A percentile compares a stretch with the other conserved stretches of the same genome.
phyloP scores from a whole-genome alignment of 2,797 vertebrate genomes.

The Lutjanus argentimaculatus region DNA sequence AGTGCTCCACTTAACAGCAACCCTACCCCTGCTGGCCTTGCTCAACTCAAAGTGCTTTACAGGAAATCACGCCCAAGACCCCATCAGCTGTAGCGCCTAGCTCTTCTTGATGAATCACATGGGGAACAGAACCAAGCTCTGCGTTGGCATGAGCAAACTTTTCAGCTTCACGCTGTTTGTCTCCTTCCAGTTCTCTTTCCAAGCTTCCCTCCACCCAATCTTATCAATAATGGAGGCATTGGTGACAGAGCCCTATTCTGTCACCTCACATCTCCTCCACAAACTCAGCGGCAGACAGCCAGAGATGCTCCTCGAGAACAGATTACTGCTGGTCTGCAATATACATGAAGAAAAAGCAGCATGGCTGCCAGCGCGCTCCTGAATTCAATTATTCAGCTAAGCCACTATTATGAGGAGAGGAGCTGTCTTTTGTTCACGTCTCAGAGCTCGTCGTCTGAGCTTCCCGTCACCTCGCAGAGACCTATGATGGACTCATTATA shows the following conservation, averaged over 20 bases:
- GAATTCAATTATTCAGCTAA: constrained; percentile 83
- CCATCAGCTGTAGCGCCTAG: constrained; percentile 7
- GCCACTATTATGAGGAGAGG: constrained; percentile 59
- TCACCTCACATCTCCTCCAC: constrained; percentile 84
- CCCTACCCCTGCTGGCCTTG: not conserved
- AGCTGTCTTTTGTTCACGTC: constrained; percentile 62
- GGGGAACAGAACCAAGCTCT: constrained; percentile 33
- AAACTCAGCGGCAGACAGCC: constrained; percentile 77
- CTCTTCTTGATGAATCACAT: constrained; percentile 50
- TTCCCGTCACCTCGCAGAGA: constrained; percentile 44
- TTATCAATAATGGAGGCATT: constrained; percentile 85
- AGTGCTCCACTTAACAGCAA: not conserved
- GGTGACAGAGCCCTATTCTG: constrained; percentile 85
- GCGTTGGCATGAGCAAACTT: constrained; percentile 48
- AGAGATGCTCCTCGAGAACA: constrained; percentile 75
- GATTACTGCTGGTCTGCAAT: constrained; percentile 85
- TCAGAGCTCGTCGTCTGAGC: constrained; percentile 34
- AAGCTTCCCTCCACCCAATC: constrained; percentile 39
- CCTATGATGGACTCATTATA: constrained; percentile 32
- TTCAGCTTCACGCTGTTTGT: constrained; percentile 22
- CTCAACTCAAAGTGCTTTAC: constrained; percentile 11
- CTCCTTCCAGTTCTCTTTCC: constrained; percentile 34
- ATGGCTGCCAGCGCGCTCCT: constrained; percentile 46
- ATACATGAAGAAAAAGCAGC: constrained; percentile 83
- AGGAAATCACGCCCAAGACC: constrained; percentile 8